phyloP scores from a whole-genome alignment of 2,797 vertebrate genomes.

The Champsocephalus gunnari region DNA sequence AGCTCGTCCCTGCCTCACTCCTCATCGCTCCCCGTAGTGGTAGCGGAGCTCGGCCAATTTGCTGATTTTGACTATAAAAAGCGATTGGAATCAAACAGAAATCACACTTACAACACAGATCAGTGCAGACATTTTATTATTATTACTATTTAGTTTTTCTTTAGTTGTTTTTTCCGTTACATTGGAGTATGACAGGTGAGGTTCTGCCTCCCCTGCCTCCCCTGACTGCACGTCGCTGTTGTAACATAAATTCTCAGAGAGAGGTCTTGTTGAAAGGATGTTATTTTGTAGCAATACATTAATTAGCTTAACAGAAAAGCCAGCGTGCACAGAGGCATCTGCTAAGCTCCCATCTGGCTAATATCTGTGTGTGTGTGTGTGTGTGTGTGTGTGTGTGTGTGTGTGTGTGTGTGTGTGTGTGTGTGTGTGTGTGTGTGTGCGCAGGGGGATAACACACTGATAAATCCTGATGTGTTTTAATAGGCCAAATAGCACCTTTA shows the following conservation, averaged over 20 bases:
- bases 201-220: no score
- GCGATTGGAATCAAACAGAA: no score
- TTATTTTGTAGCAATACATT: conserved; percentile 59
- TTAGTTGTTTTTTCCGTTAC: no score
- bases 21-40: no score
- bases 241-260: conserved; percentile 52
- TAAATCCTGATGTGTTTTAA: conserved; percentile 20
- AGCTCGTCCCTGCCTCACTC: no score
- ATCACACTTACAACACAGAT: no score
- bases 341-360: conserved; percentile 47
- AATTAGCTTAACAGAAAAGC: conserved; percentile 55
- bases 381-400: conserved; percentile 8
- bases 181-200: no score
- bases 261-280: conserved; percentile 49
- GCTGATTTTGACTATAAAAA: no score
- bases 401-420: conserved; percentile 5
- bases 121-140: no score
- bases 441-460: conserved; percentile 19
- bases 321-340: conserved; percentile 42
- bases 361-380: conserved; percentile 4
- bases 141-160: no score
- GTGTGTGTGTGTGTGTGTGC: conserved; percentile 7
- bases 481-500: conserved; percentile 5
- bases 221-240: no score
- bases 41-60: no score